Base-by-base conservation (phyloP, 2,797 vertebrate species). In the Lepidocolaptes lacrymiger region DNA sequence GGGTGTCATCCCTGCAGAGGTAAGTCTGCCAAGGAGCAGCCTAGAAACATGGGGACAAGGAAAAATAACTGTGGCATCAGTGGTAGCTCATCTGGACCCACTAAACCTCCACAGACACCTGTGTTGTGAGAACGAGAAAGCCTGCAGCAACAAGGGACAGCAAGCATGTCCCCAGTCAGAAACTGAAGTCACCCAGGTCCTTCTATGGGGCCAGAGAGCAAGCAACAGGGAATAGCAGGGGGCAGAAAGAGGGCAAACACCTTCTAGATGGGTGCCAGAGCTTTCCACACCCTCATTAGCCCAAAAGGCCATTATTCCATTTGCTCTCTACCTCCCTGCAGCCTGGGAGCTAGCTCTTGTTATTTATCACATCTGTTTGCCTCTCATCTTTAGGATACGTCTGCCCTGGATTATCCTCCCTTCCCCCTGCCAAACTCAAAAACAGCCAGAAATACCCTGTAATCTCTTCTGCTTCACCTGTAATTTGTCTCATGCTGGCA, bases 401-500 rank as follows among this genome's bases (percentile, higher is more conserved):
- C 67, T 94, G 83, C 80, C 91, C 78, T 91, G 67, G 72, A 94
- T 92, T 0, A 0, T 89, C 64, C 46, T 95, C 87, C 91, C 86
- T 81, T 93, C 88, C 80, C 88, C 88, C 92, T 1, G 0, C 58
- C 16, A 22, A 68, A 86, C 63, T 59, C 51, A 74, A 71, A 66
- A 79, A 1, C 74, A 89, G 78, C 78, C 92, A 96, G 82, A 97
- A 96, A 94, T 94, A 95, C 82, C 87, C 78, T 76, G n/a, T 69
- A 79, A 91, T 93, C 87, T 92, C 85, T 97, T 97, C 91, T 93
- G 95, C 92, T 96, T 96, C 96, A 96, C 93, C 94, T 97, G 93
- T 73, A 85, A 96, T 95, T 95, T 77, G 86, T 89, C 77, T 89
- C 91, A 77, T 79, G 81, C 68, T 85, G 78, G 94, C 95, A 88